These are phyloP conservation scores for Conger conger DNA, from an alignment of 2,113 vertebrate species.

Conservation along the genomic window DNA sequence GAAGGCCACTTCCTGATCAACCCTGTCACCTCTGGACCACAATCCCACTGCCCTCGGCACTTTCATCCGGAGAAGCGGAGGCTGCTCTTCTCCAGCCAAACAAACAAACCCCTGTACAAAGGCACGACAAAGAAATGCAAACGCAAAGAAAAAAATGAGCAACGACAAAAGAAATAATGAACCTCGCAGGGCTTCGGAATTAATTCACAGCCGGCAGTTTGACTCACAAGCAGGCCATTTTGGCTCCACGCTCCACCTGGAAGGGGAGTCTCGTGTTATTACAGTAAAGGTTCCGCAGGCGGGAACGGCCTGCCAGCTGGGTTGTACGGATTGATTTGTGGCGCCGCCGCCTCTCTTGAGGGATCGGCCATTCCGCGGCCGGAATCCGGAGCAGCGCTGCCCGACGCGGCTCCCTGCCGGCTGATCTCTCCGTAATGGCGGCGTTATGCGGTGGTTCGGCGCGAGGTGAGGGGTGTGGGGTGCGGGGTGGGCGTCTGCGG, in stretches of 20 bases:
- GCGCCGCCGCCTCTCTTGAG: slow-evolving; percentile 30
- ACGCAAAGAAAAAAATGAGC: slow-evolving; percentile 25
- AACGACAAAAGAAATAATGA: slow-evolving; percentile 4
- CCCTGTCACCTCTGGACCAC: neutral
- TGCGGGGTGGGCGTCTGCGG: neutral
- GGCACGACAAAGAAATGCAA: neutral
- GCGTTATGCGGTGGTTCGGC: neutral
- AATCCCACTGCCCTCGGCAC: slow-evolving; percentile 25
- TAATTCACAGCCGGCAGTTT: slow-evolving; percentile 13
- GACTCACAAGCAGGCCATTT: slow-evolving; percentile 31
- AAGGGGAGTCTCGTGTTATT: slow-evolving; percentile 29
- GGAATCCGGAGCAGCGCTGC: slow-evolving; percentile 12
- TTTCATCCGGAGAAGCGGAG: slow-evolving; percentile 40
- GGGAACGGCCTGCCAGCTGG: slow-evolving; percentile 32
- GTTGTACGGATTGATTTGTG: slow-evolving; percentile 35
- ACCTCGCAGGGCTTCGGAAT: neutral
- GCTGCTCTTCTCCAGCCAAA: slow-evolving; percentile 39
- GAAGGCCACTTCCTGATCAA: slow-evolving; percentile 64
- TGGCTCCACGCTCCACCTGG: slow-evolving; percentile 7
- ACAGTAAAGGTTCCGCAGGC: neutral
- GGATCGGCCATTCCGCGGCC: slow-evolving; percentile 16
- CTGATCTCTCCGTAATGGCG: neutral
- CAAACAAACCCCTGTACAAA: neutral
- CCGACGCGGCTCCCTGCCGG: neutral
- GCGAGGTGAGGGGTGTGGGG: too few relatives aligned